Percentiles rank a stretch among this genome's conserved stretches.
phyloP scores from a whole-genome alignment of 2,113 vertebrate genomes.

The Bufo bufo region DNA sequence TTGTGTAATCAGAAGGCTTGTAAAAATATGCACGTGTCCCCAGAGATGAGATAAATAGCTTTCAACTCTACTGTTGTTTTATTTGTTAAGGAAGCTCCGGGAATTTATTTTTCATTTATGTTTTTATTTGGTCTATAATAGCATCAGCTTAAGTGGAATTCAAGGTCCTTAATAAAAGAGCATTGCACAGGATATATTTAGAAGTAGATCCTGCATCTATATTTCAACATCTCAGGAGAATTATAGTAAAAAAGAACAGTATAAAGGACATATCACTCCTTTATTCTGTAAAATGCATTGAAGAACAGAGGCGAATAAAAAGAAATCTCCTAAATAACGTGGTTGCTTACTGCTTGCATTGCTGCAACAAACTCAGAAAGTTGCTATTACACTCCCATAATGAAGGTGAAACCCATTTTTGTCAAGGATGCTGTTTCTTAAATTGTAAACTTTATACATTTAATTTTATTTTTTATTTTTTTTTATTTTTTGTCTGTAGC shows the following conservation, averaged over 20 bases:
- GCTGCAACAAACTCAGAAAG: neutral
- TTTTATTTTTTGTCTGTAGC: neutral
- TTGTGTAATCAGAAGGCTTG: conserved; percentile 21
- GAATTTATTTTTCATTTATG: neutral
- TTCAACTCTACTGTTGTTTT: conserved; percentile 13
- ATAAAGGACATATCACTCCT: conserved; percentile 3
- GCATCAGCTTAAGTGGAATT: conserved; percentile 3
- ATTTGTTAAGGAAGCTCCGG: neutral
- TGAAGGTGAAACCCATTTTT: neutral
- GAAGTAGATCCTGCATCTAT: conserved; percentile 13
- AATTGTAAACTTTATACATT: neutral
- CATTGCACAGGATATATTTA: neutral
- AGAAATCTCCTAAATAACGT: neutral
- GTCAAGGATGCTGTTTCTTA: neutral
- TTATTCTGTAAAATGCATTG: conserved; percentile 11
- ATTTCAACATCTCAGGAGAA: neutral
- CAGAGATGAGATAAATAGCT: conserved; percentile 23
- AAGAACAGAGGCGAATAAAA: neutral
- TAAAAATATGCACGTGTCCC: conserved; percentile 34
- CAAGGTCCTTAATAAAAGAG: neutral
- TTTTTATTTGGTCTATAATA: conserved; percentile 3
- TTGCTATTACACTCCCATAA: neutral
- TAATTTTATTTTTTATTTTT: neutral
- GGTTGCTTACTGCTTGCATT: neutral
- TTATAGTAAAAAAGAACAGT: neutral